These are phyloP conservation scores for Andrena marginata DNA, from an alignment of 2,888 invertebrate species.

Conservation along the genomic window DNA sequence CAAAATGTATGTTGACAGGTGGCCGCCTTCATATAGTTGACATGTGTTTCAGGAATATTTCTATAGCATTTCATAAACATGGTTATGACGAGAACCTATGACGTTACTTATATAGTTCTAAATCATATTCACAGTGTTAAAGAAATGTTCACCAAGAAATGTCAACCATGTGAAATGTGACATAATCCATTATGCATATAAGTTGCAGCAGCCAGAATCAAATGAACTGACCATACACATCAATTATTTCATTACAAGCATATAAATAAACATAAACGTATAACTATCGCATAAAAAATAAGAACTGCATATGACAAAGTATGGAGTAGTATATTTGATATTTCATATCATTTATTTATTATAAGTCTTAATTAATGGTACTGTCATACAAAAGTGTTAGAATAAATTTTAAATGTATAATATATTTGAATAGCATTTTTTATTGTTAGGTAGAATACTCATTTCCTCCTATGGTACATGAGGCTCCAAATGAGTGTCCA, in stretches of 20 bases:
- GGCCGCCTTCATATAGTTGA: no score
- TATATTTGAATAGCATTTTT: slow-evolving; percentile 7
- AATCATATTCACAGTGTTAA: background rate
- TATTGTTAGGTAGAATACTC: slow-evolving; percentile 93
- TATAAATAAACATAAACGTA: background rate
- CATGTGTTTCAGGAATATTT: background rate
- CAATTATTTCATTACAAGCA: no score
- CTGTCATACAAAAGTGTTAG: background rate
- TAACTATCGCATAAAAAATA: no score
- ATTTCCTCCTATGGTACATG: slow-evolving; percentile 94
- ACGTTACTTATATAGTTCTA: background rate
- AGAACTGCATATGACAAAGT: no score
- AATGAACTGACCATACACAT: no score
- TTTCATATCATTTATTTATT: background rate
- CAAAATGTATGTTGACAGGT: no score
- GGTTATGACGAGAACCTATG: background rate
- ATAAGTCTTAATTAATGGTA: background rate
- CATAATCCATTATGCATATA: no score
- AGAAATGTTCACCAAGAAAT: background rate
- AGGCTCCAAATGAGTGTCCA: slow-evolving; percentile 93
- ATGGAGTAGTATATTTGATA: background rate
- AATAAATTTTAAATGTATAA: slow-evolving; percentile 9
- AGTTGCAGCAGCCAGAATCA: no score
- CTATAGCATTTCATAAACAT: background rate
- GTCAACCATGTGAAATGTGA: no score